Evolutionary conservation across 2,888 invertebrate species (phyloP).

Genomic region (Plutella xylostella): DNA sequence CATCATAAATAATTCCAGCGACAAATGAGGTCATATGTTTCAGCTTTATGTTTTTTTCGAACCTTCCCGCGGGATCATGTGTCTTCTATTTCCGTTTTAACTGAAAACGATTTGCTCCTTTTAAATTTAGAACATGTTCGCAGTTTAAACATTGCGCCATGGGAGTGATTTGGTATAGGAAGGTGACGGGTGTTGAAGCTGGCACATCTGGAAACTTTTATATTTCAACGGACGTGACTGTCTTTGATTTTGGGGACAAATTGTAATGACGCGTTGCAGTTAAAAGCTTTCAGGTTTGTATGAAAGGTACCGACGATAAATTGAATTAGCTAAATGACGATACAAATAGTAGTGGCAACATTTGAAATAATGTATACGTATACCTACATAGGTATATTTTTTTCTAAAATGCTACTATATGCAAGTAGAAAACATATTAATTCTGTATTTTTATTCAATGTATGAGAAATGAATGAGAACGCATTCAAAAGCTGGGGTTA

Average conservation of each 20-base stretch:
- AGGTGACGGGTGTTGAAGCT: conserved; percentile 38
- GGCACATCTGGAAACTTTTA: conserved; percentile 47
- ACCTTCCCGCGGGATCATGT: conserved; percentile 66
- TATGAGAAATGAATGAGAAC: no score
- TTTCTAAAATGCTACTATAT: no score
- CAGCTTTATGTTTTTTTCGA: conserved; percentile 61
- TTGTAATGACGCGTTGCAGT: not conserved
- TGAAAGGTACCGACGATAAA: not conserved
- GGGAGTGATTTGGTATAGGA: conserved; percentile 57
- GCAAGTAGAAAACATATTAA: no score
- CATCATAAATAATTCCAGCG: conserved; percentile 66
- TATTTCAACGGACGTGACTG: not conserved
- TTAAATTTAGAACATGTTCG: conserved; percentile 62
- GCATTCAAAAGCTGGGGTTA: no score
- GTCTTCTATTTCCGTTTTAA: conserved; percentile 68
- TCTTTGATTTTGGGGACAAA: conserved; percentile 1
- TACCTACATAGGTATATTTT: no score
- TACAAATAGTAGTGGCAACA: not conserved
- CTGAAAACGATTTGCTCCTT: conserved; percentile 62
- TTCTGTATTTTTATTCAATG: no score
- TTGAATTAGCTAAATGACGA: not conserved
- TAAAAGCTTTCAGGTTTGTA: not conserved
- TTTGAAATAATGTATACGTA: no score
- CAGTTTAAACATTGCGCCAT: conserved; percentile 60
- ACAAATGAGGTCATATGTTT: conserved; percentile 71